These are phyloP conservation scores for Clusia tigrina DNA, from an alignment of 2,888 invertebrate genomes.

Conservation along the genomic window DNA sequence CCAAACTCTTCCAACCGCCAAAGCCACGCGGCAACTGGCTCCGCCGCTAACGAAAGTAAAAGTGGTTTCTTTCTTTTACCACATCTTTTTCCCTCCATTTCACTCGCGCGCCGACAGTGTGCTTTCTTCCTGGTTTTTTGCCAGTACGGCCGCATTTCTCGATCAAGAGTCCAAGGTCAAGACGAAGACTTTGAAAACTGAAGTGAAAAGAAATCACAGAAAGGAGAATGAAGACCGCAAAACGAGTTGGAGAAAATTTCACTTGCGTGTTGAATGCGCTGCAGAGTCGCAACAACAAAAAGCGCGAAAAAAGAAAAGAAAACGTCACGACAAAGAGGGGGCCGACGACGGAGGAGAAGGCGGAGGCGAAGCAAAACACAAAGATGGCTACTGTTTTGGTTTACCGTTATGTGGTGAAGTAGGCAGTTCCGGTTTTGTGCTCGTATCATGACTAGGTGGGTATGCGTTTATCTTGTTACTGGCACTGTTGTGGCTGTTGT, in stretches of 20 bases:
- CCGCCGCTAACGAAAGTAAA: constrained; percentile 43
- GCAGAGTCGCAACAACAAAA: not conserved
- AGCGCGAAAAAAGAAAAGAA: constrained; percentile 4
- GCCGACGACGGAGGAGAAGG: not conserved
- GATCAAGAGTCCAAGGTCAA: constrained; percentile 60
- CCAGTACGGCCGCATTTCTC: constrained; percentile 19
- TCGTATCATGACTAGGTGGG: not conserved
- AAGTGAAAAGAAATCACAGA: constrained; percentile 13
- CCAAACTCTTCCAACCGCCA: constrained; percentile 49
- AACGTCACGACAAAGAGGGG: constrained; percentile 4
- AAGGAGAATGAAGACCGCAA: not conserved
- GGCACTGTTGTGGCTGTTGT: not conserved
- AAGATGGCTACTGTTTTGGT: constrained; percentile 22
- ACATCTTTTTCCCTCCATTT: constrained; percentile 20
- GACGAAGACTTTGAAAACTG: constrained; percentile 60
- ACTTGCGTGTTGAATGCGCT: not conserved
- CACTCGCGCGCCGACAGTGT: constrained; percentile 18
- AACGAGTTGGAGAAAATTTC: not conserved
- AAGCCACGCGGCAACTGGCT: constrained; percentile 22
- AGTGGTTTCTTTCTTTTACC: constrained; percentile 37
- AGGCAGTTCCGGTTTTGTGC: constrained; percentile 30
- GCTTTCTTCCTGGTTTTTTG: constrained; percentile 14
- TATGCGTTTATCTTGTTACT: not conserved
- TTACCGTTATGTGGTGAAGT: constrained; percentile 21
- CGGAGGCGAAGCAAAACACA: constrained; percentile 4